Evolutionary conservation across 2,797 vertebrate species (phyloP).

Genomic region (Halcyon chelicuti): DNA sequence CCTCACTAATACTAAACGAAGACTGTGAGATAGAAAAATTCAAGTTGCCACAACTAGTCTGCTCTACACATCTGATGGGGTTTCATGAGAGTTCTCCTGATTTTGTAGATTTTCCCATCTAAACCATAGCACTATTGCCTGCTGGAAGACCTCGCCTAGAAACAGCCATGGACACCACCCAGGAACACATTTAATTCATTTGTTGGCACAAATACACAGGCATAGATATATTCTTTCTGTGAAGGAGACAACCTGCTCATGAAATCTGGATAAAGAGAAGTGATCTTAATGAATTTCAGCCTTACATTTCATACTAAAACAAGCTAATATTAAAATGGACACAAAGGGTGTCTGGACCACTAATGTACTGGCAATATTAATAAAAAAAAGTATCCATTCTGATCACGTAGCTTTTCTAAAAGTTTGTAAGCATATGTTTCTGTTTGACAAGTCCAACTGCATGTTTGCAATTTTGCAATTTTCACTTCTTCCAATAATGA

Average conservation of each 20-base stretch:
- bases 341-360: neutral
- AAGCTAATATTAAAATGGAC: neutral
- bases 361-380: neutral
- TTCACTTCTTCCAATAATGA: neutral
- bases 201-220: neutral
- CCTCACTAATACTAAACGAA: neutral
- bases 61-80: accelerated
- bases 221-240: neutral
- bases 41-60: neutral
- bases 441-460: neutral
- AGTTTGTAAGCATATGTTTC: neutral
- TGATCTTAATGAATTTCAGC: neutral
- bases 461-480: neutral
- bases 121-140: neutral
- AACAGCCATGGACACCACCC: neutral
- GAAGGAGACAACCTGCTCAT: neutral
- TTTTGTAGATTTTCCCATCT: neutral
- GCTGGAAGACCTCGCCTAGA: neutral
- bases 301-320: neutral
- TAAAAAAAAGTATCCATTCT: neutral
- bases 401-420: neutral
- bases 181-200: neutral
- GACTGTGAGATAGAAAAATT: neutral
- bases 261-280: neutral
- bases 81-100: neutral